Percentiles rank a stretch among this genome's conserved stretches.
These are phyloP conservation scores for Hybos culiciformis DNA, from an alignment of 2,888 invertebrate species.

Conservation along the genomic window DNA sequence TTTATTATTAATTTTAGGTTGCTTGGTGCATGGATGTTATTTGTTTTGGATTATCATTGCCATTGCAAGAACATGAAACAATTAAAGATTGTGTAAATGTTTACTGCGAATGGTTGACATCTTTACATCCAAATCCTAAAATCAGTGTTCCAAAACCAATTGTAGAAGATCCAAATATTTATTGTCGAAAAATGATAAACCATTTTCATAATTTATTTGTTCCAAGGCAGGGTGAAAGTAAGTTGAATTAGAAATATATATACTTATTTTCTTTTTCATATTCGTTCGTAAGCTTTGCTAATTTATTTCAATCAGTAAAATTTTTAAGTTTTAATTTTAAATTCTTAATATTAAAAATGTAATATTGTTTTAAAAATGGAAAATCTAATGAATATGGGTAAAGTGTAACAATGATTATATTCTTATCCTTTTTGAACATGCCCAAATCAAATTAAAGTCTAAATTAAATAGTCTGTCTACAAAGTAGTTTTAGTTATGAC, in stretches of 20 bases:
- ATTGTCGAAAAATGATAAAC: conserved; percentile 77
- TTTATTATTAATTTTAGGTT: conserved; percentile 44
- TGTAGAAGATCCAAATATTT: conserved; percentile 75
- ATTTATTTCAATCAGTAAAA: background rate
- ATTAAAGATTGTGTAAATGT: conserved; percentile 92
- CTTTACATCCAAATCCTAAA: conserved; percentile 69
- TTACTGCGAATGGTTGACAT: conserved; percentile 92
- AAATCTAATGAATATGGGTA: no score
- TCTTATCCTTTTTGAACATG: no score
- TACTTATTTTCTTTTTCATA: conserved; percentile 7
- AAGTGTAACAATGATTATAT: no score
- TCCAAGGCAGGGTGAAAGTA: conserved; percentile 86
- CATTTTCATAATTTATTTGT: conserved; percentile 92
- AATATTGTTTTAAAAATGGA: conserved; percentile 5
- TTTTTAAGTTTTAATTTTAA: background rate
- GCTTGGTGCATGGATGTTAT: conserved; percentile 78
- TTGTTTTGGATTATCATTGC: conserved; percentile 81
- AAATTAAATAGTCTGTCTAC: no score
- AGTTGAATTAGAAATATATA: no score
- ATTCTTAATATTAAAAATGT: conserved; percentile 6
- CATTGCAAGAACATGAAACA: conserved; percentile 82
- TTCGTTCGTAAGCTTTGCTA: no score
- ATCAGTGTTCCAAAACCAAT: conserved; percentile 82
- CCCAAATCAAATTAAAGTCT: no score
- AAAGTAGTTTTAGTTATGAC: conserved; percentile 4